Evolutionary conservation across 2,797 vertebrate genomes (phyloP).

Genomic region (Atherinosoma microstoma): DNA sequence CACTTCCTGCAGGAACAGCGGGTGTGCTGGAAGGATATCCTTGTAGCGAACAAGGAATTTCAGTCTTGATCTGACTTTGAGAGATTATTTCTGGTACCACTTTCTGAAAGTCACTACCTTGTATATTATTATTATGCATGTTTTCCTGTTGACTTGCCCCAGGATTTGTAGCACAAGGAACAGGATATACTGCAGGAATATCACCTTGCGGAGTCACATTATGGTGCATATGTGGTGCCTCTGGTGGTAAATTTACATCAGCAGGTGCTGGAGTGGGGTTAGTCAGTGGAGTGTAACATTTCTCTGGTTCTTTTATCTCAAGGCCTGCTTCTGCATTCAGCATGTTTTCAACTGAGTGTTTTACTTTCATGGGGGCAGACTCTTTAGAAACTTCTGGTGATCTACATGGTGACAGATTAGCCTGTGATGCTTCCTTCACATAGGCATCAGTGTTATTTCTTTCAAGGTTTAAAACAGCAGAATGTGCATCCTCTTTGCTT

Average conservation of each 20-base stretch:
- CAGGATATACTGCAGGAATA: constrained; percentile 44
- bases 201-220: constrained; percentile 39
- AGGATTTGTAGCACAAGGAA: constrained; percentile 41
- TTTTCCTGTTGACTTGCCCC: constrained; percentile 48
- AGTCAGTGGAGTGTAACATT: constrained; percentile 75
- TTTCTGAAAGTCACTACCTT: constrained; percentile 53
- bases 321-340: constrained; percentile 61
- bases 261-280: constrained; percentile 57
- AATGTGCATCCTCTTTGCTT: constrained; percentile 31
- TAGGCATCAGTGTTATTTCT: constrained; percentile 42
- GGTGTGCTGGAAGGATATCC: constrained; percentile 68
- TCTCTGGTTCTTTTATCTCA: constrained; percentile 67
- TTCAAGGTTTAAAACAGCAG: constrained; percentile 52
- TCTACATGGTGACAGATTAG: constrained; percentile 54
- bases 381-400: constrained; percentile 61
- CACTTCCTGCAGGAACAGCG: constrained; percentile 63
- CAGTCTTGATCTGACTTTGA: constrained; percentile 74
- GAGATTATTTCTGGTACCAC: constrained; percentile 68
- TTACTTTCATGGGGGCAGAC: constrained; percentile 65
- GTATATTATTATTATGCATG: constrained; percentile 40
- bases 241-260: constrained; percentile 42
- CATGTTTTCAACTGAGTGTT: constrained; percentile 80
- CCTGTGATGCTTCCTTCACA: constrained; percentile 55
- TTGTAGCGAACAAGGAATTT: constrained; percentile 71
- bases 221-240: constrained; percentile 27